Evolutionary conservation across 1,140 invertebrate species (phyloP).

Genomic region (Cydia fagiglandana): DNA sequence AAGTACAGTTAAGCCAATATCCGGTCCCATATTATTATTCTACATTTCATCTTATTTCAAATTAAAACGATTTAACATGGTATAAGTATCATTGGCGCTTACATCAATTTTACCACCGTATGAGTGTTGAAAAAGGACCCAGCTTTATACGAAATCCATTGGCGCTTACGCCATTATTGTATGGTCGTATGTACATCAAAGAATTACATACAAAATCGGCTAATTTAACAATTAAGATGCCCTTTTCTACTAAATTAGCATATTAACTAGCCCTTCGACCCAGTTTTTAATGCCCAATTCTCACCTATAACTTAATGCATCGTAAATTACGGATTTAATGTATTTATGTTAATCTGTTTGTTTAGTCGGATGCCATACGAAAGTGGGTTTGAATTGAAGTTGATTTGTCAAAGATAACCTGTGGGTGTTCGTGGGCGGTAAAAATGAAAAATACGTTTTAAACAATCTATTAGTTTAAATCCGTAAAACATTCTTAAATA

Average conservation of each 20-base stretch:
- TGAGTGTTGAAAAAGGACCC: neutral
- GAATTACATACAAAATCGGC: conserved; percentile 17
- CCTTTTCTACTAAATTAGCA: neutral
- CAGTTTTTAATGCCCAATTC: conserved; percentile 19
- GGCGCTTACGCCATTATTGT: neutral
- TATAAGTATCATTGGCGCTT: neutral
- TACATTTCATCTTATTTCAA: neutral
- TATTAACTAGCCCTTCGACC: conserved; percentile 16
- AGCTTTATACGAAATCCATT: neutral
- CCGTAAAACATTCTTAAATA: neutral
- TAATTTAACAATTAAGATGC: conserved; percentile 22
- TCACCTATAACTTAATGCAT: conserved; percentile 15
- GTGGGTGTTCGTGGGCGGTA: neutral
- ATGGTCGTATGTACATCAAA: neutral
- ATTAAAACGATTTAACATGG: neutral
- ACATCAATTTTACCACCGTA: neutral
- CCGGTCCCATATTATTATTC: neutral
- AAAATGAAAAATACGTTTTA: neutral
- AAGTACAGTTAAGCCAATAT: neutral
- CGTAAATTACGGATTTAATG: conserved; percentile 17
- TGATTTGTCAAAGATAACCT: conserved; percentile 6
- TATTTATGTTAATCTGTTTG: conserved; percentile 29
- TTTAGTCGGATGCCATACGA: neutral
- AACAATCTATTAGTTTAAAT: neutral
- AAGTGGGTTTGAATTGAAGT: conserved; percentile 4